A percentile compares a stretch with the other conserved stretches of the same genome.
Conservation (phyloP, 2,113 vertebrate species). For the Phalacrocorax brasilianus region DNA sequence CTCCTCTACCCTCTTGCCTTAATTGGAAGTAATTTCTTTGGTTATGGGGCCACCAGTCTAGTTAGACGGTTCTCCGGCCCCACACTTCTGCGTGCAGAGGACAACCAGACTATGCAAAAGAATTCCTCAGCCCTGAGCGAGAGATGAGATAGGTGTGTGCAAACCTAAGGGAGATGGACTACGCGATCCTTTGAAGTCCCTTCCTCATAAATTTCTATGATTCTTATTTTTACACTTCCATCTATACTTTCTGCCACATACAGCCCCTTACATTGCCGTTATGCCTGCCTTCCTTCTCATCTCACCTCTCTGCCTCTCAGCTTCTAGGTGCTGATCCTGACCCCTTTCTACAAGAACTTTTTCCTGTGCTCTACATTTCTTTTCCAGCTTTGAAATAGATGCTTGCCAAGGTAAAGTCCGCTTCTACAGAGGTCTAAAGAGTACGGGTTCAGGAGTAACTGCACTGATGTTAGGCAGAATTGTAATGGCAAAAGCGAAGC, state of each 20-base stretch:
- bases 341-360: not conserved
- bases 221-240: not conserved
- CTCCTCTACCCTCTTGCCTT: not conserved
- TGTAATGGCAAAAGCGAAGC: not conserved
- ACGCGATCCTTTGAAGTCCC: not conserved
- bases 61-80: not conserved
- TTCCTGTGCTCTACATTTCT: not conserved
- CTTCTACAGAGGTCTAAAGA: not conserved
- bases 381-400: not conserved
- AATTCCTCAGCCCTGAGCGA: not conserved
- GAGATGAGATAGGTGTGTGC: no score
- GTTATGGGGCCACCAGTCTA: not conserved
- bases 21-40: not conserved
- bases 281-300: not conserved
- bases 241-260: not conserved
- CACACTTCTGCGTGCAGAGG: not conserved
- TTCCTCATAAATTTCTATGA: not conserved
- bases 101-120: not conserved
- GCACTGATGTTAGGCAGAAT: not conserved
- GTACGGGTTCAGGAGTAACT: fast-evolving
- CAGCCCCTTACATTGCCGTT: not conserved
- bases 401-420: not conserved
- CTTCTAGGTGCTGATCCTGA: not conserved
- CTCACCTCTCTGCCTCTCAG: not conserved
- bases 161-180: not conserved